Percentiles rank a stretch among this genome's conserved stretches.
phyloP scores from a whole-genome alignment of 2,113 vertebrate genomes.

The Halichoerus grypus region DNA sequence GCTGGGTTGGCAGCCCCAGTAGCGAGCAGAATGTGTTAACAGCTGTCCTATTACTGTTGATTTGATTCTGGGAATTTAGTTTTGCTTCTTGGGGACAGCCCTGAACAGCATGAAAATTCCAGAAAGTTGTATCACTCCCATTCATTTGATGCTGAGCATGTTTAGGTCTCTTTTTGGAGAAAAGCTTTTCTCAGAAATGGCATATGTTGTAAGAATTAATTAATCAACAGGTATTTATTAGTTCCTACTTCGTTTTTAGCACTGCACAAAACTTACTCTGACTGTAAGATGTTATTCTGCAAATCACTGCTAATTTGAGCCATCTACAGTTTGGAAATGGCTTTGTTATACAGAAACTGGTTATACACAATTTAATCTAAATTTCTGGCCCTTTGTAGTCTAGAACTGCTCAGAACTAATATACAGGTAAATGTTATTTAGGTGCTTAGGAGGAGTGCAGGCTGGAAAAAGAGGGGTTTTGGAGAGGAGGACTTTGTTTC shows the following conservation, averaged over 20 bases:
- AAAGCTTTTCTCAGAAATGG: slow-evolving; percentile 36
- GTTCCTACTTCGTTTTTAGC: background rate
- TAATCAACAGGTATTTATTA: background rate
- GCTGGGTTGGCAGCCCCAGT: background rate
- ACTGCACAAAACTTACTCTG: background rate
- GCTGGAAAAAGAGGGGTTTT: background rate
- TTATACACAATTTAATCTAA: background rate
- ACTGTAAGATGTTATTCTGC: background rate
- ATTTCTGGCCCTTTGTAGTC: background rate
- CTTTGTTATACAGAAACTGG: background rate
- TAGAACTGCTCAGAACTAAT: background rate
- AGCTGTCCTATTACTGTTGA: background rate
- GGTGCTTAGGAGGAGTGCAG: background rate
- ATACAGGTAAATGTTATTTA: background rate
- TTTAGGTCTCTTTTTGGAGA: slow-evolving; percentile 33
- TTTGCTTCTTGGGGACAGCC: slow-evolving; percentile 32
- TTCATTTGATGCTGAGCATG: background rate
- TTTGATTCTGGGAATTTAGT: slow-evolving; percentile 48
- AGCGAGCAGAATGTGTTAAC: background rate
- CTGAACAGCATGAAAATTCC: background rate
- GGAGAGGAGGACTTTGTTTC: background rate
- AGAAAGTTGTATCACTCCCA: background rate
- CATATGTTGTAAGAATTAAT: slow-evolving; percentile 1
- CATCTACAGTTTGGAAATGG: background rate
- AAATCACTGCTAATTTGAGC: slow-evolving; percentile 28